These are phyloP conservation scores for Adrianichthys oophorus DNA, from an alignment of 2,797 vertebrate genomes.

Conservation along the genomic window DNA sequence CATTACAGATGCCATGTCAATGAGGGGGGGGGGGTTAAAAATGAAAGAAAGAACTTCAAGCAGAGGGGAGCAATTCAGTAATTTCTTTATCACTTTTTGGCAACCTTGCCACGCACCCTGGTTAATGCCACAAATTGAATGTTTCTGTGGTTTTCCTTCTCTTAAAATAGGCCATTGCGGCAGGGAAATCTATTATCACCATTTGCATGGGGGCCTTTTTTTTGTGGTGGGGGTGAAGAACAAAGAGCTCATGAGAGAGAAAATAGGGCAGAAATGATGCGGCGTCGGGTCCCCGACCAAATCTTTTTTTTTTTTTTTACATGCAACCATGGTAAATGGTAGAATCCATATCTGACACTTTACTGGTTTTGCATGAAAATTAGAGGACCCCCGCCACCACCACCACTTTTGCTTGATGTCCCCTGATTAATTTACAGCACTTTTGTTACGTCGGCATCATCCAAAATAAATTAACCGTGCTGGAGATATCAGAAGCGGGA, in stretches of 20 bases:
- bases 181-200: conserved; percentile 82
- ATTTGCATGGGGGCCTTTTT: conserved; percentile 77
- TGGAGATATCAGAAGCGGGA: conserved; percentile 69
- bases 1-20: conserved; percentile 80
- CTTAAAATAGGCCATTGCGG: conserved; percentile 78
- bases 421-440: conserved; percentile 87
- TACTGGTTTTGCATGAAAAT: conserved; percentile 93
- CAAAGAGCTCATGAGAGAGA: conserved; percentile 86
- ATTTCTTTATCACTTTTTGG: conserved; percentile 86
- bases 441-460: conserved; percentile 78
- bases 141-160: conserved; percentile 77
- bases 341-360: conserved; percentile 96
- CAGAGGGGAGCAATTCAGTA: conserved; percentile 76
- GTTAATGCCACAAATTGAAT: conserved; percentile 84
- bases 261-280: conserved; percentile 86
- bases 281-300: conserved; percentile 32
- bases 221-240: conserved; percentile 74
- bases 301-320: conserved; percentile 82
- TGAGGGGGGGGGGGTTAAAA: conserved; percentile 20
- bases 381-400: conserved; percentile 70
- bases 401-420: conserved; percentile 78
- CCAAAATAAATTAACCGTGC: conserved; percentile 79
- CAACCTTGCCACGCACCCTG: conserved; percentile 76
- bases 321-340: conserved; percentile 90
- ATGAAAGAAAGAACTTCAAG: conserved; percentile 65